Evolutionary conservation across 2,113 vertebrate species (phyloP).

Genomic region (Cettia cetti): DNA sequence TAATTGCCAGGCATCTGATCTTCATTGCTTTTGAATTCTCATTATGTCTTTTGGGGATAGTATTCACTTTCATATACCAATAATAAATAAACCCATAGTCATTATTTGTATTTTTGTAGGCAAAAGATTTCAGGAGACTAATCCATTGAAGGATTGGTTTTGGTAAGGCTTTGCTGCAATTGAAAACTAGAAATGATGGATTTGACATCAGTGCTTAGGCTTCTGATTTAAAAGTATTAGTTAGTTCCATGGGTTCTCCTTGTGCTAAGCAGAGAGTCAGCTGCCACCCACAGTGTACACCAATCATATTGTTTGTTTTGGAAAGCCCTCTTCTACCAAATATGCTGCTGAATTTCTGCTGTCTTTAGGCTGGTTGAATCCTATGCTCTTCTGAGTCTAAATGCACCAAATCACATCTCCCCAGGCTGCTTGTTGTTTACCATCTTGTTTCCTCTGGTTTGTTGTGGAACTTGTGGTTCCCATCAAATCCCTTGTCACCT

Average conservation of each 20-base stretch:
- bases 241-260: not conserved
- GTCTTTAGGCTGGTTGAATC: not conserved
- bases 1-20: not conserved
- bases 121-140: not conserved
- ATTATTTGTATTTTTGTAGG: not conserved
- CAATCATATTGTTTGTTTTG: not conserved
- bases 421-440: not conserved
- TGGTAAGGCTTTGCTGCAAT: not conserved
- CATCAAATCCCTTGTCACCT: not conserved
- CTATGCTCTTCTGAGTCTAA: not conserved
- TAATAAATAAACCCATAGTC: not conserved
- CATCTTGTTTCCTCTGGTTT: not conserved
- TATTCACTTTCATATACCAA: not conserved
- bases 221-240: not conserved
- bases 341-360: not conserved
- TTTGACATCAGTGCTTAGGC: not conserved
- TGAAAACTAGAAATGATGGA: not conserved
- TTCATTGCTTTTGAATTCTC: not conserved
- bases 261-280: not conserved
- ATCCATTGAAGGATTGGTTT: not conserved
- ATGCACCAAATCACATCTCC: not conserved
- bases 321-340: not conserved
- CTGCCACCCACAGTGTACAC: not conserved
- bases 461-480: not conserved
- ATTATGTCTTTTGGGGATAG: not conserved